Base-by-base conservation (phyloP, 1,140 invertebrate species). In the Meteorus sp. region DNA sequence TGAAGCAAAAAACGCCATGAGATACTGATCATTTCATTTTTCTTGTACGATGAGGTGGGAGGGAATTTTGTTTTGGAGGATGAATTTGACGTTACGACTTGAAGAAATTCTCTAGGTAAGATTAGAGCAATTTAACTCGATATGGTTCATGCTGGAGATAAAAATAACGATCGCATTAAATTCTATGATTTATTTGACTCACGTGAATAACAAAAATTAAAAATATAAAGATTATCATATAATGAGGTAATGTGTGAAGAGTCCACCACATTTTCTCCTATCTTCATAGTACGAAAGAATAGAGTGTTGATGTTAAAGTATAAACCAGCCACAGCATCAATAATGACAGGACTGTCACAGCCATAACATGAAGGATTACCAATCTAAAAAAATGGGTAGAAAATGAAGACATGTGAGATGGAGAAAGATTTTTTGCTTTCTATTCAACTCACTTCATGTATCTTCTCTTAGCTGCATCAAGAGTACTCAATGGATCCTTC, bases 401-500 rank as follows among this genome's bases (percentile, higher is more conserved):
- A 39, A 5, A 33, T 7, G 11, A 33, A 7, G 29, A 7, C 11
- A 33, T 33, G 6, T 33, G 6, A 33, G 11, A 7, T 33, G 11
- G 11, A 7, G 11, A 33, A 7, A 7, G 11, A 6, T 33, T 7
- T 31, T 41, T 29, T 9, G 41, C 8, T 56, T 17, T 44, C 23
- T 52, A 37, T 0, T 47, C 37, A 27, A 69, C 65, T 60, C 59
- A 79, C 77, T 31, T 69, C 0, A 0, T 27, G 19, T 63, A 66
- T 64, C 35, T 71, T 0, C 0, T 60, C n/a, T 25, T 3, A 4
- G 64, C 77, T 4, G 43, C 19, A 0, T 76, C 63, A 8, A 83
- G 0, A 7, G 72, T 77, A 0, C 66, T 60, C 4, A 75, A 13
- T 3, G 81, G 70, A 65, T 85, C 85, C 19, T 83, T 80, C 0